Base-by-base conservation (phyloP, 2,113 vertebrate genomes). In the Cranoglanis bouderius region DNA sequence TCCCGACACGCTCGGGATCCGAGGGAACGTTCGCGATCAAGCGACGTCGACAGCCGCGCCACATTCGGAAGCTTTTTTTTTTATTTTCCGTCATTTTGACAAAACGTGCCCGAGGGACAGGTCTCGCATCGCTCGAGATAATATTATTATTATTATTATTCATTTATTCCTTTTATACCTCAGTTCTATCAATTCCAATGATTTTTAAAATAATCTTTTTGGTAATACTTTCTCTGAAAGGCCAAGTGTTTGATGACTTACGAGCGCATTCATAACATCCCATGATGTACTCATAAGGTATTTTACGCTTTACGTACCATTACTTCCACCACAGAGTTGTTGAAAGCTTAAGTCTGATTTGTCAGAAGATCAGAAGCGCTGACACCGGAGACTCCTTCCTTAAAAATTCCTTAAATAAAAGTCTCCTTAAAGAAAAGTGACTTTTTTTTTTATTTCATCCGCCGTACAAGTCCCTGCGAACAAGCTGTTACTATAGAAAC, bases 1-100 rank as follows among this genome's bases (percentile, higher is more conserved):
- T 40, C 35, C 70, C 51, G 35, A 87, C 46, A 82, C 35, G 29
- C 43, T 77, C 19, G 8, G 26, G 83, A 74, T 72, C 78, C 40
- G 14, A 74, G 49, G 84, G 29, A 59, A 82, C 12, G 40, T n/a
- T 38, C n/a, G 8, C 85, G 55, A 70, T 84, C 77, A 87, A 35
- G 82, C 55, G 26, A 29, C 61, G 2, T 72, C n/a, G 13, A 65
- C 74, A 49, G 46, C 7, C 38, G 38, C 29, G 46, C 4, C 57
- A 29, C 46, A 24, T 53, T 81, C 21, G 4, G 29, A 63, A 63
- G 29, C 4, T 19, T 80, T 87, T 8, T 18, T n/a, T 4, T 49
- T 51, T 75, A 26, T 46, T 46, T 18, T 51, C 14, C 13, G 26
- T 83, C 6, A 65, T 57, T 83, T 67, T 65, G 29, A 57, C 70